Conservation (phyloP, 2,113 vertebrate species). For the Tenebrosternarchus preto region DNA sequence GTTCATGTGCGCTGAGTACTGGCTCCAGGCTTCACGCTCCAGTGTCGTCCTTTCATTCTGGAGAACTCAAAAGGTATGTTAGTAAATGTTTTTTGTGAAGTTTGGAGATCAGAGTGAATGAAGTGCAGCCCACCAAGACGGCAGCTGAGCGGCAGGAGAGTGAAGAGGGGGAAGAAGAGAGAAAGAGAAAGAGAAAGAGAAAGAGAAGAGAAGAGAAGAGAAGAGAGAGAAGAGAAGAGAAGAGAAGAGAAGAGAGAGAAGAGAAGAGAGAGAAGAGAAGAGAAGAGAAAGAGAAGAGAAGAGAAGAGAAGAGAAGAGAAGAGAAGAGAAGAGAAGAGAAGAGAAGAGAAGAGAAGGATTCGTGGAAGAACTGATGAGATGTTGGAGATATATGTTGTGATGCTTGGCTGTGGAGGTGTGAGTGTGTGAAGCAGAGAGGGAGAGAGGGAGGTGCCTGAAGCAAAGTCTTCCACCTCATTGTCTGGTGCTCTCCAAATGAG, state of each 20-base stretch:
- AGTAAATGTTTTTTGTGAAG: background rate
- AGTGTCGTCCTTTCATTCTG: too few species aligned
- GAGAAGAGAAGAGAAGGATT: background rate
- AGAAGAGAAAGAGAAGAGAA: too few species aligned
- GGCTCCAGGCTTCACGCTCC: too few species aligned
- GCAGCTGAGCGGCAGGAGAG: background rate
- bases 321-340: background rate
- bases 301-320: too few species aligned
- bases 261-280: background rate
- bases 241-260: background rate
- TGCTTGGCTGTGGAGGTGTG: conserved; percentile 24
- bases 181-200: background rate
- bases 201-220: too few species aligned
- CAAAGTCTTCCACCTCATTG: background rate
- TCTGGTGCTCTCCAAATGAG: conserved; percentile 9
- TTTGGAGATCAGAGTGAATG: conserved; percentile 9
- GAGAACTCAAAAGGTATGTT: too few species aligned
- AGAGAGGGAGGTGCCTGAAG: background rate
- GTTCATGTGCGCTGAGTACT: too few species aligned
- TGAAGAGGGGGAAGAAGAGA: background rate
- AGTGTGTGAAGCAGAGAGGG: background rate
- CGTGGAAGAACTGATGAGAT: conserved; percentile 17
- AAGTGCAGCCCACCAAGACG: conserved; percentile 6
- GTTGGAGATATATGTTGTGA: background rate
- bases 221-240: too few species aligned